These are phyloP conservation scores for Dione juno DNA, from an alignment of 2,888 invertebrate species.

Conservation along the genomic window DNA sequence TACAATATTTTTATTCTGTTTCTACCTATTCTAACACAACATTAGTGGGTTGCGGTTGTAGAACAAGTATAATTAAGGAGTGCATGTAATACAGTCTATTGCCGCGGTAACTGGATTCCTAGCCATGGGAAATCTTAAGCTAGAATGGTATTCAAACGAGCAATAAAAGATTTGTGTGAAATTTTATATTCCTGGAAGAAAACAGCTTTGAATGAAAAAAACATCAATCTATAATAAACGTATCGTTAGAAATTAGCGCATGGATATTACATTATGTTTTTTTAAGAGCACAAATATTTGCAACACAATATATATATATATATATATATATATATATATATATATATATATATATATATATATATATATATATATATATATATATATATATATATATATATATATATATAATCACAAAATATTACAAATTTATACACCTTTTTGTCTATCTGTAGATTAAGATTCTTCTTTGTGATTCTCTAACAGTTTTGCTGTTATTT, in stretches of 20 bases:
- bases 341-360: too few species aligned
- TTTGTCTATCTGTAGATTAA: too few species aligned
- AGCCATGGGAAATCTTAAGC: constrained; percentile 40
- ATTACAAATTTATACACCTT: too few species aligned
- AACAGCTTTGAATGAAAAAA: constrained; percentile 7
- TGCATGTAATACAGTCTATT: constrained; percentile 54
- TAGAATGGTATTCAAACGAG: constrained; percentile 45
- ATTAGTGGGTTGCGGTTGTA: constrained; percentile 45
- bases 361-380: too few species aligned
- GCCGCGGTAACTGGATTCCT: constrained; percentile 53
- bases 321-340: too few species aligned
- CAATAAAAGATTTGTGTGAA: constrained; percentile 46
- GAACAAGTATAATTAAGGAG: constrained; percentile 58
- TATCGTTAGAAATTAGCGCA: background rate
- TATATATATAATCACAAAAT: too few species aligned
- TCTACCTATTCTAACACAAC: background rate
- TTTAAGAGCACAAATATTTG: background rate
- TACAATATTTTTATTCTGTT: background rate
- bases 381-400: too few species aligned
- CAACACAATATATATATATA: too few species aligned
- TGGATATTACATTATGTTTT: background rate
- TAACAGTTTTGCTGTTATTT: background rate
- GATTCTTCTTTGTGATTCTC: background rate
- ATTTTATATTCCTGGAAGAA: constrained; percentile 40
- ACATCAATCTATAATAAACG: background rate